Evolutionary conservation across 1,140 invertebrate species (phyloP), one percentile per base, ranked within the genome.

Genomic region (Drosophila tropicalis): DNA sequence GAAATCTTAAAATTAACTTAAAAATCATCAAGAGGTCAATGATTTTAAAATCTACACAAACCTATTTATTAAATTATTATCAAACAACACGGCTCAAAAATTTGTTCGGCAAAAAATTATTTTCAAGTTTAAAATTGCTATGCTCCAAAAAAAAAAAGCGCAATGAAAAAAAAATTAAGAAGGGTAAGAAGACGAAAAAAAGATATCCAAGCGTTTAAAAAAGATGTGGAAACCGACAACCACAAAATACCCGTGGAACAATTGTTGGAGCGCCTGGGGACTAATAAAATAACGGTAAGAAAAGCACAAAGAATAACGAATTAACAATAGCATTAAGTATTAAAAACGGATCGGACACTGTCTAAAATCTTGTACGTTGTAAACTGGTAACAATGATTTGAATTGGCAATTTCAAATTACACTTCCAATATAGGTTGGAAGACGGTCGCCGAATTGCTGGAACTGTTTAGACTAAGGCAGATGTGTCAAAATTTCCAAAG

Each of bases 141-240:
- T 61, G 51, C 40, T 19, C 0, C 62, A 47, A 40, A 63, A 60
- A 60, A 60, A 58, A 29, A 13, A 68, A 51, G 17, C 39, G 1
- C 12, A 74, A 29, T 10, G 29, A 54, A 32, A 40, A 56, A 36
- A 39, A 44, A 58, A n/a, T 15, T 34, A 67, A 61, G 5, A 51
- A 12, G 56, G 7, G 12, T 6, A 72, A 68, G 54, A 61, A 57
- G 39, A 0, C 29, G 2, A 69, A 69, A 69, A n/a, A 65, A 62
- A 7, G 76, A 78, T 15, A 72, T 76, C 47, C 72, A 76, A 36
- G 32, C 68, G 0, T 79, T 62, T 82, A 96, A 96, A 90, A 94
- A 95, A 83, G 95, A 96, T 87, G 92, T 96, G 41, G 94, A 94
- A 62, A 95, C 95, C 80, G 95, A 96, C 92, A 95, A 96, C 79